Conservation (phyloP, 2,888 invertebrate genomes). For the Drosophila vallismaia region DNA sequence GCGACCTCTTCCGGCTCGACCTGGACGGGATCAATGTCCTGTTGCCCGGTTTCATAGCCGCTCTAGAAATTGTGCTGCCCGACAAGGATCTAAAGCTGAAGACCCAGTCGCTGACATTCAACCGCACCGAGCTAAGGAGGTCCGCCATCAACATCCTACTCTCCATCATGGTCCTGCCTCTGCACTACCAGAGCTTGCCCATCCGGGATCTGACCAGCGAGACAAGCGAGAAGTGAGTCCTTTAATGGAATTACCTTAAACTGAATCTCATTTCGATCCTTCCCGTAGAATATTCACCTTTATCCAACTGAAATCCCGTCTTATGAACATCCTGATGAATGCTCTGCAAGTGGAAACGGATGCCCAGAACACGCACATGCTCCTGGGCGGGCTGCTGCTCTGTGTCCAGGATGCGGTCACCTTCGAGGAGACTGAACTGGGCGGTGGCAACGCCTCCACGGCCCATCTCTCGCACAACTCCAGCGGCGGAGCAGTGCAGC, state of each 20-base stretch:
- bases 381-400: conserved; percentile 91
- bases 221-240: conserved; percentile 84
- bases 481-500: conserved; percentile 81
- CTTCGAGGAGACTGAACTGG: conserved; percentile 89
- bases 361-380: conserved; percentile 93
- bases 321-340: conserved; percentile 92
- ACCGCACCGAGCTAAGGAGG: conserved; percentile 92
- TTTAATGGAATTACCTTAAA: no score
- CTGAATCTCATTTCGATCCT: neutral
- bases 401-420: conserved; percentile 92
- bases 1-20: conserved; percentile 95
- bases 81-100: conserved; percentile 93
- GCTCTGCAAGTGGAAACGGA: conserved; percentile 93
- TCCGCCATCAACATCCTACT: conserved; percentile 96
- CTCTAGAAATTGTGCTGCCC: conserved; percentile 95
- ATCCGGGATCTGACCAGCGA: conserved; percentile 88
- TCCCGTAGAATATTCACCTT: conserved; percentile 85
- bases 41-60: conserved; percentile 94
- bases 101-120: conserved; percentile 86
- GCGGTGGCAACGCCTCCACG: conserved; percentile 84
- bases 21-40: conserved; percentile 96
- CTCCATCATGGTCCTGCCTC: conserved; percentile 95
- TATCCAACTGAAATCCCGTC: conserved; percentile 88
- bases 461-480: conserved; percentile 83
- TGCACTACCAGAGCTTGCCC: conserved; percentile 93